Base-by-base conservation (phyloP, 2,888 invertebrate genomes). In the Lissonota sp. region DNA sequence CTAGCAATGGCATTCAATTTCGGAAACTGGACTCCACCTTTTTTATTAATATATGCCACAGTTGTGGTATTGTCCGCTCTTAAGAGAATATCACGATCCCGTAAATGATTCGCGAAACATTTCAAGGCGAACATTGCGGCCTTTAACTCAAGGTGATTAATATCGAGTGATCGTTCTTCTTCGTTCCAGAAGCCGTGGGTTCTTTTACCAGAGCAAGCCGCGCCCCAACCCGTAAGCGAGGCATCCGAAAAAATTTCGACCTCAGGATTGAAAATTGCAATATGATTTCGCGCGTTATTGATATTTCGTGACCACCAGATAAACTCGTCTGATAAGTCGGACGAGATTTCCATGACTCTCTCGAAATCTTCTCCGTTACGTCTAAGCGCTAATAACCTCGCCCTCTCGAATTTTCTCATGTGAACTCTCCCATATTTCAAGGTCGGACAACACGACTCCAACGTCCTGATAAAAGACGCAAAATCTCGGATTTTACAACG, bases 31-130 rank as follows among this genome's bases (percentile, higher is more conserved):
- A 78, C 60, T 4, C 74, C 62, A 0, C 76, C 82, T 62, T 70
- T 74, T 39, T 55, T 71, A 46, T 82, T 79, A 7, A 79, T 58
- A 46, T 78, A 80, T 0, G 71, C 60, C 7, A 76, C 44, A 7
- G 66, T 39, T 4, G 71, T 78, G 1, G 81, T 73, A 42, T 70
- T 81, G 10, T 81, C 81, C 0, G 55, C 57, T 37, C 73, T 69
- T 0, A 78, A 42, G 0, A 74, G 58, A 40, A 78, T 53, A 16
- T 69, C 46, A 12, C 51, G 62, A 26, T 67, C 39, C n/a, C 8
- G 6, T 62, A 60, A 44, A 3, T 37, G 0, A 14, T 10, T 49
- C 5, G 80, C 72, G 26, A 80, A 80, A 37, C 67, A 76, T 10
- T 80, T 66, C 14, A 69, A n/a, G 42, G 44, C 66, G 12, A 42